Base-by-base conservation (phyloP, 1,140 invertebrate species). In the Orchesella cincta region DNA sequence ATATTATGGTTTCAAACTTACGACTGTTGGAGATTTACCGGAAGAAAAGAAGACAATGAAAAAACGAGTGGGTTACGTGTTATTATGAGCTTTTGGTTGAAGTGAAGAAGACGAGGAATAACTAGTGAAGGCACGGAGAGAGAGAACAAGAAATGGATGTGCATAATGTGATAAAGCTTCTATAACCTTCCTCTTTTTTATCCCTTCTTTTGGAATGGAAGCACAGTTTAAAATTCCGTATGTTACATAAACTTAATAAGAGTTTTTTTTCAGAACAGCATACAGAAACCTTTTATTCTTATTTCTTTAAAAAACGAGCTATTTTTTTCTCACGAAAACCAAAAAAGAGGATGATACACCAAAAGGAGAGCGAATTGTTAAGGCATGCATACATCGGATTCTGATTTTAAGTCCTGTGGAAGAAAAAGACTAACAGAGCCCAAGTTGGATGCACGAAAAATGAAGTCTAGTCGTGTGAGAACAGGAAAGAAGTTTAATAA, bases 201-300 rank as follows among this genome's bases (percentile, higher is more conserved):
- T n/a, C n/a, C n/a, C n/a, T n/a, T n/a, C n/a, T n/a, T 18, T 46
- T 46, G 39, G 39, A 46, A 46, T 46, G 18, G 18, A 46, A 46
- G 5, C 39, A 46, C 18, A 46, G 39, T 18, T 46, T 46, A 46
- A 46, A 57, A 57, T 57, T 26, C 52, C 52, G 52, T 26, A 12
- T 57, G 52, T 57, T 57, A 57, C 8, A 26, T 57, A 57, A 57
- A 57, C 52, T 57, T 57, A 57, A 57, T 57, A 57, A 57, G 5
- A 57, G 8, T 12, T 46, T 8, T 46, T 46, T 8, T 46, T n/a
- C n/a, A n/a, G n/a, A n/a, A n/a, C n/a, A n/a, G n/a, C n/a, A n/a
- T n/a, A n/a, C n/a, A n/a, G 20, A 46, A 46, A 46, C 8, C 39
- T 46, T 46, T 20, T 46, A 12, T 46, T 46, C 39, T n/a, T n/a